Conservation (phyloP, 2,113 vertebrate species). For the Antechinus flavipes region DNA sequence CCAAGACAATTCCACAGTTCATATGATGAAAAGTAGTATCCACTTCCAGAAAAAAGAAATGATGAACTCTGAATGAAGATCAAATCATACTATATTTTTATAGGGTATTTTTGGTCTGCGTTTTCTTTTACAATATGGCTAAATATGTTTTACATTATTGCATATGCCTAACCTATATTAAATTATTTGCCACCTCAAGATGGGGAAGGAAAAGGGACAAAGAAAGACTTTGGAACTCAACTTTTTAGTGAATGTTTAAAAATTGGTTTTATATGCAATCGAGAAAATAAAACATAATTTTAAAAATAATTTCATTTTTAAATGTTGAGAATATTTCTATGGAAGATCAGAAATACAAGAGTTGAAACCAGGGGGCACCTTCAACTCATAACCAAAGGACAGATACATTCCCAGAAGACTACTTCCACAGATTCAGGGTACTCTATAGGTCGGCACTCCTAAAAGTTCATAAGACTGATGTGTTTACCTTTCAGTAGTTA, state of each 20-base stretch:
- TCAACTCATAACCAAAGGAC: not conserved
- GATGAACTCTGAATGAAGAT: not conserved
- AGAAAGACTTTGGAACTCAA: no score
- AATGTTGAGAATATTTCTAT: not conserved
- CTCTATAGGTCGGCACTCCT: not conserved
- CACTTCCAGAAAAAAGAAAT: not conserved
- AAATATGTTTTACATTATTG: not conserved
- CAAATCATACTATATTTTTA: not conserved
- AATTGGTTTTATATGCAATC: no score
- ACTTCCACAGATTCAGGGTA: not conserved
- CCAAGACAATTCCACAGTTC: not conserved
- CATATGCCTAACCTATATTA: not conserved
- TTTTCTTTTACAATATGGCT: not conserved
- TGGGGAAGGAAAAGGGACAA: no score
- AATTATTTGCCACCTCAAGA: not conserved
- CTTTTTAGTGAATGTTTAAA: no score
- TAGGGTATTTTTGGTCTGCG: not conserved
- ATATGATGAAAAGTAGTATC: not conserved
- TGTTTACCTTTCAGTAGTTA: not conserved
- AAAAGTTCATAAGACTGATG: not conserved
- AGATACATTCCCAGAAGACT: not conserved
- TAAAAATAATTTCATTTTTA: not conserved
- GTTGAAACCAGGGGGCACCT: not conserved
- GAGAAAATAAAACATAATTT: not conserved
- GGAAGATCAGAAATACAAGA: not conserved